Conservation (phyloP, 2,888 invertebrate species). For the Hydrotaea cyrtoneurina region DNA sequence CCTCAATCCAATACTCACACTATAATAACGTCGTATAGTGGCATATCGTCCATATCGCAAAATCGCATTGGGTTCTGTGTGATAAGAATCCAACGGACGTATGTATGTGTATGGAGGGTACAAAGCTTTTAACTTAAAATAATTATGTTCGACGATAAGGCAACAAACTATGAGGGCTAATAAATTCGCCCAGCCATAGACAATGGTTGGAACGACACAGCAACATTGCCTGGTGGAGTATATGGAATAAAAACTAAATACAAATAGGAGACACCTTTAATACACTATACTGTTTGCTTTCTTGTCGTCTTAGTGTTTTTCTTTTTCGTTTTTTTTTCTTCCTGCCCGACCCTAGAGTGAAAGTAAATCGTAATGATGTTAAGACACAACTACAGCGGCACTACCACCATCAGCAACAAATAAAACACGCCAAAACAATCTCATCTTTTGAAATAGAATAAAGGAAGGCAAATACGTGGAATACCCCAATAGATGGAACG, state of each 20-base stretch:
- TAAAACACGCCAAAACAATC: slow-evolving; percentile 20
- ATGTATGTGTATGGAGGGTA: neutral
- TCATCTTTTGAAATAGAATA: slow-evolving; percentile 12
- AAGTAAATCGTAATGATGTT: slow-evolving; percentile 22
- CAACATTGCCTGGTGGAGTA: too few species aligned
- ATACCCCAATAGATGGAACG: neutral
- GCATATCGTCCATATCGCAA: neutral
- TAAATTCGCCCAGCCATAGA: neutral
- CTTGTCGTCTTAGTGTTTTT: neutral
- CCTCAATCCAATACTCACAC: neutral
- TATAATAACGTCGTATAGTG: neutral
- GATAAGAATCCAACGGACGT: neutral
- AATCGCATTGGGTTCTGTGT: neutral
- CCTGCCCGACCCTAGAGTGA: neutral
- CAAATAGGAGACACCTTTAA: slow-evolving; percentile 24
- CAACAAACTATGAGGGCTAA: slow-evolving; percentile 1
- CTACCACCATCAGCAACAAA: neutral
- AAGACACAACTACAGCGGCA: slow-evolving; percentile 5
- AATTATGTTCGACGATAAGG: slow-evolving; percentile 33
- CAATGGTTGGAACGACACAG: neutral
- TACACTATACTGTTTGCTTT: neutral
- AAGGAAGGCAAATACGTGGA: neutral
- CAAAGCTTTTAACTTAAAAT: slow-evolving; percentile 41
- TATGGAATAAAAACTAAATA: neutral
- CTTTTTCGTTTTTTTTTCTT: neutral